These are phyloP conservation scores for Cephalopterus ornatus DNA, from an alignment of 2,113 vertebrate genomes.

Conservation along the genomic window DNA sequence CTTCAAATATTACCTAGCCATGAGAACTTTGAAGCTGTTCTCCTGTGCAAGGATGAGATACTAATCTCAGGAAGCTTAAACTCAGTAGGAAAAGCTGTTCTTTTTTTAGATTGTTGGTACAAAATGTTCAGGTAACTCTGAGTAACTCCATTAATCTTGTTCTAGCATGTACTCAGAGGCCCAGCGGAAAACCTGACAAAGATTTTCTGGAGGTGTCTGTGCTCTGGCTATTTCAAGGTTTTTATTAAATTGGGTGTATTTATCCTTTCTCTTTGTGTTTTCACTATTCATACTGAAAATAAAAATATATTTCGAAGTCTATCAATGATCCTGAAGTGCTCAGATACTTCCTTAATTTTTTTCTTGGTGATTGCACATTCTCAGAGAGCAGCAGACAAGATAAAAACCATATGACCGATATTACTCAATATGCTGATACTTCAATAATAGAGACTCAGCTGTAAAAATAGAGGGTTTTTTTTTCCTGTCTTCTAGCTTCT, in stretches of 20 bases:
- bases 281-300: neutral
- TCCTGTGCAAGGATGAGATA: neutral
- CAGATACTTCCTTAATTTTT: neutral
- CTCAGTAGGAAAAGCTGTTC: neutral
- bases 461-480: neutral
- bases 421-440: neutral
- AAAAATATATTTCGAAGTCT: neutral
- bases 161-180: neutral
- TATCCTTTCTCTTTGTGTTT: neutral
- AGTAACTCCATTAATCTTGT: constrained; percentile 44
- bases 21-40: neutral
- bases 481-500: neutral
- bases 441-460: neutral
- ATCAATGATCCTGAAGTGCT: neutral
- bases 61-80: neutral
- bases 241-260: neutral
- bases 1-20: neutral
- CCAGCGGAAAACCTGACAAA: neutral
- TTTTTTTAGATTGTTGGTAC: neutral
- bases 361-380: neutral
- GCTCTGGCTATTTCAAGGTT: neutral
- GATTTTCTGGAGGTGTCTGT: neutral
- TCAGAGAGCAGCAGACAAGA: neutral
- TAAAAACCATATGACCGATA: neutral
- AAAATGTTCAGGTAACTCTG: constrained; percentile 44